phyloP scores from a whole-genome alignment of 2,113 vertebrate genomes.

The Calidris pugnax region DNA sequence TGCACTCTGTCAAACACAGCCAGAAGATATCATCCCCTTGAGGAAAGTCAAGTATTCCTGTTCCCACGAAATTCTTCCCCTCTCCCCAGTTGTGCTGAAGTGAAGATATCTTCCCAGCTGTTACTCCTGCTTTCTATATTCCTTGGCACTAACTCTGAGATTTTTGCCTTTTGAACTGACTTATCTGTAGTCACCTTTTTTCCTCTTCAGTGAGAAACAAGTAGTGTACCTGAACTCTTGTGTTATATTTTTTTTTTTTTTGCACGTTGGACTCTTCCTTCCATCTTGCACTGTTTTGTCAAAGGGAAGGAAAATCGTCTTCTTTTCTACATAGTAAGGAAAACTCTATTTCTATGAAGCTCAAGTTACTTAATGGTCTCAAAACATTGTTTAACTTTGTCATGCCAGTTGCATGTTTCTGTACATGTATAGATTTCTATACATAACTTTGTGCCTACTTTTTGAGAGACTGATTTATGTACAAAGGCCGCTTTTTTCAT shows the following conservation, averaged over 20 bases:
- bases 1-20: constrained; percentile 43
- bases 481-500: fast-evolving
- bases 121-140: neutral
- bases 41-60: neutral
- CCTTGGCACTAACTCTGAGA: neutral
- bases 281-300: neutral
- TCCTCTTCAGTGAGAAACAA: neutral
- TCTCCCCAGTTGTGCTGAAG: neutral
- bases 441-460: neutral
- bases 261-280: neutral
- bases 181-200: neutral
- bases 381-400: neutral
- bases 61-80: neutral
- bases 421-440: fast-evolving
- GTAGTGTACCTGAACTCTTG: neutral
- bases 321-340: neutral
- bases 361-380: neutral
- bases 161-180: neutral
- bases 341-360: neutral
- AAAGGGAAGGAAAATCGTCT: neutral
- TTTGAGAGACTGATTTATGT: neutral
- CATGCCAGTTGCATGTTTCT: fast-evolving
- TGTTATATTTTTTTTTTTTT: neutral
- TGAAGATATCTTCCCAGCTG: constrained; percentile 13
- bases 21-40: constrained; percentile 44